Percentiles rank a stretch among this genome's conserved stretches.
Conservation (phyloP, 1,140 invertebrate species). For the Venustaconcha ellipsiformis region DNA sequence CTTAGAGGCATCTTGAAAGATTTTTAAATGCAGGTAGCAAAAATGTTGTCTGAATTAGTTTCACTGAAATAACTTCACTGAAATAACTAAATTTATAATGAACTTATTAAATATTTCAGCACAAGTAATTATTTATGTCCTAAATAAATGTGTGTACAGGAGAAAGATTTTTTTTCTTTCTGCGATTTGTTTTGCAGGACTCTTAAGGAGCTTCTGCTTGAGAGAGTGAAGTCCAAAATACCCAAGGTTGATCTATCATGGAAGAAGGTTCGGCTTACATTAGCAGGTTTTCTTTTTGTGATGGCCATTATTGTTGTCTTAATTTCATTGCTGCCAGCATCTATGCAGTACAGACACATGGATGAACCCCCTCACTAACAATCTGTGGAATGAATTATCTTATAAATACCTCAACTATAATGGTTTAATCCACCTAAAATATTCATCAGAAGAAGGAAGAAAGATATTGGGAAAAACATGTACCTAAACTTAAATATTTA, state of each 20-base stretch:
- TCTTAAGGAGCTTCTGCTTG: conserved; percentile 20
- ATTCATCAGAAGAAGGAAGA: neutral
- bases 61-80: too few relatives aligned
- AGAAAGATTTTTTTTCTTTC: too few relatives aligned
- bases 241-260: conserved; percentile 24
- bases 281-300: conserved; percentile 28
- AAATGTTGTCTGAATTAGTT: too few relatives aligned
- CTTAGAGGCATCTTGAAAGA: too few relatives aligned
- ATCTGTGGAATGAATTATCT: neutral
- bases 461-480: neutral
- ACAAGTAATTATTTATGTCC: too few relatives aligned
- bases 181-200: conserved; percentile 12
- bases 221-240: conserved; percentile 13
- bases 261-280: conserved; percentile 26
- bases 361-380: conserved; percentile 13
- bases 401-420: neutral
- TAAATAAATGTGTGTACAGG: too few relatives aligned
- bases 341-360: neutral
- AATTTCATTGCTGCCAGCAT: conserved; percentile 19
- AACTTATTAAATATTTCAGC: too few relatives aligned
- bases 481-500: too few relatives aligned
- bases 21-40: too few relatives aligned
- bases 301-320: conserved; percentile 29
- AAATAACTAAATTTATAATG: too few relatives aligned
- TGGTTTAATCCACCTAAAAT: neutral